Percentiles rank a stretch among this genome's conserved stretches.
Evolutionary conservation across 2,797 vertebrate species (phyloP).

Genomic region (Anabacerthia variegaticeps): DNA sequence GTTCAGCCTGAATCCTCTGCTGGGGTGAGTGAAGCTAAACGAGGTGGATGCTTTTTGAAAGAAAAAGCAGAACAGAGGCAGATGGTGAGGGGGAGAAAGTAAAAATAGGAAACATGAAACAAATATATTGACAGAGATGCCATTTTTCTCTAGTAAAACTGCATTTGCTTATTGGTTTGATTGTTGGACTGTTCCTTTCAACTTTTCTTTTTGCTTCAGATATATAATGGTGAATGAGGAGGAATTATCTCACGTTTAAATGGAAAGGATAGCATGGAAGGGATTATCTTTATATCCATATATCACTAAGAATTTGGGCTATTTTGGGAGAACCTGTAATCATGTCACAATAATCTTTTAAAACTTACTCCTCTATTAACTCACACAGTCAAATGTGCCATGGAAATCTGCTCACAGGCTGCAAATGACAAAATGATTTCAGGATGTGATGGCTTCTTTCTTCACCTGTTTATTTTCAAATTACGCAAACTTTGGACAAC

Average conservation of each 20-base stretch:
- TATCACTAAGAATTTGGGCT: neutral
- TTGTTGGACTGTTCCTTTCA: neutral
- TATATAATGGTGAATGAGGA: neutral
- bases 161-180: neutral
- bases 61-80: neutral
- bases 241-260: neutral
- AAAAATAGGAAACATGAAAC: neutral
- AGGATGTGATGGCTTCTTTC: neutral
- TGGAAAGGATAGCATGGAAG: neutral
- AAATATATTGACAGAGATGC: neutral
- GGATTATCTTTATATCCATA: neutral
- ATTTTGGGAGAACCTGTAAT: neutral
- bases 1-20: neutral
- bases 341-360: neutral
- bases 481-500: neutral
- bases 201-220: neutral
- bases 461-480: neutral
- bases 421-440: neutral
- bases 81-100: constrained; percentile 13
- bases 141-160: neutral
- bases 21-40: neutral
- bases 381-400: neutral
- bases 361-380: neutral
- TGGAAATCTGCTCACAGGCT: neutral
- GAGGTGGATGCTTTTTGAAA: neutral